These are phyloP conservation scores for Siphlonurus alternatus DNA, from an alignment of 2,888 invertebrate species.

Conservation along the genomic window DNA sequence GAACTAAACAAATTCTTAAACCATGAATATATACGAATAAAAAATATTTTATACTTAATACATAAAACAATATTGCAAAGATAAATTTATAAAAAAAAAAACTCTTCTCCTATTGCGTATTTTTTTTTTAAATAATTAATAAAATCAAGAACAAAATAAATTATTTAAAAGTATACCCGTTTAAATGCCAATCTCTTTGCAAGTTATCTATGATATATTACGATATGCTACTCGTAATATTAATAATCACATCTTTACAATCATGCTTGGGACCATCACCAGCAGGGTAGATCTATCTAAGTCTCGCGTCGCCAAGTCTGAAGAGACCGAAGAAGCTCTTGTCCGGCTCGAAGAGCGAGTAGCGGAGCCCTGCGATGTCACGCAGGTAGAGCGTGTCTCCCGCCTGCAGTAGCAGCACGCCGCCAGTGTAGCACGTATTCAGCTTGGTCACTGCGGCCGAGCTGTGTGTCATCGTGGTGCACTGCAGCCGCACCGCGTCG, in stretches of 20 bases:
- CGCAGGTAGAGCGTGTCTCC: conserved; percentile 50
- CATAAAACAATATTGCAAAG: too few species aligned
- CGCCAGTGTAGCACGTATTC: conserved; percentile 58
- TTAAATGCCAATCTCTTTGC: too few species aligned
- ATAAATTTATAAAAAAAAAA: too few species aligned
- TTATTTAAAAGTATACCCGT: too few species aligned
- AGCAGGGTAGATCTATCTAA: not conserved
- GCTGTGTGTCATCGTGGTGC: conserved; percentile 47
- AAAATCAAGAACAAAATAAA: too few species aligned
- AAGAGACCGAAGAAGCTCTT: conserved; percentile 73
- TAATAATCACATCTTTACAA: not conserved
- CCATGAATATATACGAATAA: too few species aligned
- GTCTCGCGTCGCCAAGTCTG: conserved; percentile 35
- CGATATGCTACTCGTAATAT: too few species aligned
- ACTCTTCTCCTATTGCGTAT: too few species aligned
- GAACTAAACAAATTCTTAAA: too few species aligned
- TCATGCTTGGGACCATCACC: not conserved
- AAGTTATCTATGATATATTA: too few species aligned
- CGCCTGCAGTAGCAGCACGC: conserved; percentile 40
- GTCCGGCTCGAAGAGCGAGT: conserved; percentile 50
- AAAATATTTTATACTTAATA: too few species aligned
- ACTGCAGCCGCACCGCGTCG: conserved; percentile 48
- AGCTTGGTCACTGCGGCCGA: conserved; percentile 36
- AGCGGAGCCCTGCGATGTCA: conserved; percentile 49
- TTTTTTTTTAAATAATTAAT: too few species aligned